These are phyloP conservation scores for Parnassius glacialis DNA, from an alignment of 2,888 invertebrate species.

Conservation along the genomic window DNA sequence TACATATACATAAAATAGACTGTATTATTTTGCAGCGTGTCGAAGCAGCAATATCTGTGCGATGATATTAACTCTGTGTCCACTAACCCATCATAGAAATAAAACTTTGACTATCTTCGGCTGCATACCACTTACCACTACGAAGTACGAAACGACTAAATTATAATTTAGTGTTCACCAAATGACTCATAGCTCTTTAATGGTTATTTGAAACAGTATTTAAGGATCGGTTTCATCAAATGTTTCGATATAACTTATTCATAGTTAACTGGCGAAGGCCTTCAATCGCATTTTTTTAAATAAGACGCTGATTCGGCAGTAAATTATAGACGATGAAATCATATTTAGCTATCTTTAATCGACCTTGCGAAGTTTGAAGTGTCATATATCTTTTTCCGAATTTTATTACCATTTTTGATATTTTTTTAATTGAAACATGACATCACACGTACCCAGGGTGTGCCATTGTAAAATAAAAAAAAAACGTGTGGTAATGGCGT, in stretches of 20 bases:
- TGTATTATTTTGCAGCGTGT: too few relatives aligned
- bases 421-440: constrained; percentile 3
- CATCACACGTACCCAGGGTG: background rate
- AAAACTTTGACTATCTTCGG: too few relatives aligned
- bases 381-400: constrained; percentile 17
- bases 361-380: constrained; percentile 10
- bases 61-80: too few relatives aligned
- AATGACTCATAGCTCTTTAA: too few relatives aligned
- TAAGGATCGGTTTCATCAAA: background rate
- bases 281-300: background rate
- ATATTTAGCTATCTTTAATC: constrained; percentile 2
- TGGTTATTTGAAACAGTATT: too few relatives aligned
- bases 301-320: background rate
- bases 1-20: too few relatives aligned
- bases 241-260: constrained; percentile 3
- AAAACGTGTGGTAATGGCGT: background rate
- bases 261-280: constrained; percentile 2
- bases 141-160: too few relatives aligned
- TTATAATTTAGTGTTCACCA: too few relatives aligned
- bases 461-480: background rate
- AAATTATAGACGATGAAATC: constrained; percentile 18
- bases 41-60: too few relatives aligned
- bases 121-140: too few relatives aligned
- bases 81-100: too few relatives aligned
- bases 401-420: constrained; percentile 3